Base-by-base conservation (phyloP, 2,888 invertebrate species). In the Eupithecia centaureata region DNA sequence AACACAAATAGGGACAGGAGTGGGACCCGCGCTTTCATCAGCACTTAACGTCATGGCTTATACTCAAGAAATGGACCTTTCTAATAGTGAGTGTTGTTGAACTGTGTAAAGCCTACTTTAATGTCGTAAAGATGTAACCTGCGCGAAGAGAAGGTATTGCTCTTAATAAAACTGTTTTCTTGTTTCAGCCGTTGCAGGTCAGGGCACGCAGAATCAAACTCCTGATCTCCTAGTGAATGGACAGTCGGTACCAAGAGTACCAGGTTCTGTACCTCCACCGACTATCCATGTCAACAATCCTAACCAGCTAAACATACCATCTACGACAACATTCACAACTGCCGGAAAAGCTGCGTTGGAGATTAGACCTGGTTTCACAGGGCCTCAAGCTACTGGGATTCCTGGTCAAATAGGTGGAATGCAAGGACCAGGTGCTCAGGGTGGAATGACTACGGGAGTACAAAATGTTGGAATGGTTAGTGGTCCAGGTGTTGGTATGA, bases 31-130 rank as follows among this genome's bases (percentile, higher is more conserved):
- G 0, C 87, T 97, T 56, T 95, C 96, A 4, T 95, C 96, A 15
- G 97, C 97, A 0, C 94, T 97, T 65, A 97, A 97, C 82, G 96
- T 97, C 73, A 96, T 98, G 94, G 96, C 97, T 0, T 97, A 97
- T 87, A 96, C 97, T 0, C 83, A 83, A 76, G 97, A 98, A 82
- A 90, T 96, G 67, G 95, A 95, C 74, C 84, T 95, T 2, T 75
- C 78, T 35, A 78, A 77, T 52, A 85, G 87, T 86, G 69, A 57
- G 52, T 27, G 8, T 59, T 28, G 52, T 18, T 52, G 52, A 5
- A 30, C n/a, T n/a, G n/a, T n/a, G n/a, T n/a, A n/a, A n/a, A n/a
- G n/a, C n/a, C n/a, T n/a, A 13, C 38, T 38, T 13, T 38, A 33
- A 33, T 38, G 13, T 38, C 38, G 13, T 33, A 8, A 13, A 13